Percentiles rank a stretch among this genome's conserved stretches.
These are phyloP conservation scores for Laothoe populi DNA, from an alignment of 2,888 invertebrate genomes.

Conservation along the genomic window DNA sequence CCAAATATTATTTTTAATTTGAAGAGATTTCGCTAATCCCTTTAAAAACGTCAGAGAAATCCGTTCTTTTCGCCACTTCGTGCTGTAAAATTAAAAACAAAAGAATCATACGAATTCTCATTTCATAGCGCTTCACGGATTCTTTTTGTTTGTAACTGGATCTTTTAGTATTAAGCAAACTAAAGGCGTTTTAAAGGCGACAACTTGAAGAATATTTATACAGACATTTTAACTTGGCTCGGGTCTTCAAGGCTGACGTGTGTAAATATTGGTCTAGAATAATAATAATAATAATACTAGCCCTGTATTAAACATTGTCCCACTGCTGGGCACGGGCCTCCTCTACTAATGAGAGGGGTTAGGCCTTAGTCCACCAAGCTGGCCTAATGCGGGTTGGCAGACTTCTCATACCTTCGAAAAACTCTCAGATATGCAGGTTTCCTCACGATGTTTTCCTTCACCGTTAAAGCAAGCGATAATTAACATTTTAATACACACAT, in stretches of 20 bases:
- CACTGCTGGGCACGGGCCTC: too few relatives aligned
- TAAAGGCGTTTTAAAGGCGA: not conserved
- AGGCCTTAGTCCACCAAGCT: too few relatives aligned
- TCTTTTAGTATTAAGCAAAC: not conserved
- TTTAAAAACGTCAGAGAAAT: not conserved
- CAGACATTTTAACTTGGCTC: not conserved
- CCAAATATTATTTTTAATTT: constrained; percentile 10
- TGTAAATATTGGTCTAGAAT: not conserved
- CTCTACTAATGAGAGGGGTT: too few relatives aligned
- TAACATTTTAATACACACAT: too few relatives aligned
- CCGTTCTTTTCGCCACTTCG: not conserved
- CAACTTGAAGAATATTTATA: not conserved
- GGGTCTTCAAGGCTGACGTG: not conserved
- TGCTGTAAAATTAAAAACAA: constrained; percentile 1
- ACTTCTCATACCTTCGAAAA: too few relatives aligned
- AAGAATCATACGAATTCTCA: not conserved
- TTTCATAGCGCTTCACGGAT: not conserved
- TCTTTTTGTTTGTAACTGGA: not conserved
- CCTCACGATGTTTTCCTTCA: too few relatives aligned
- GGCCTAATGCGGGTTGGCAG: too few relatives aligned
- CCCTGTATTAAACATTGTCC: too few relatives aligned
- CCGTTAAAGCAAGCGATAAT: too few relatives aligned
- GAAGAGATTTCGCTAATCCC: too few relatives aligned
- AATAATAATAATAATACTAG: too few relatives aligned
- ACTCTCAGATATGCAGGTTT: too few relatives aligned